These are phyloP conservation scores for Characodon lateralis DNA, from an alignment of 2,797 vertebrate genomes.

Conservation along the genomic window DNA sequence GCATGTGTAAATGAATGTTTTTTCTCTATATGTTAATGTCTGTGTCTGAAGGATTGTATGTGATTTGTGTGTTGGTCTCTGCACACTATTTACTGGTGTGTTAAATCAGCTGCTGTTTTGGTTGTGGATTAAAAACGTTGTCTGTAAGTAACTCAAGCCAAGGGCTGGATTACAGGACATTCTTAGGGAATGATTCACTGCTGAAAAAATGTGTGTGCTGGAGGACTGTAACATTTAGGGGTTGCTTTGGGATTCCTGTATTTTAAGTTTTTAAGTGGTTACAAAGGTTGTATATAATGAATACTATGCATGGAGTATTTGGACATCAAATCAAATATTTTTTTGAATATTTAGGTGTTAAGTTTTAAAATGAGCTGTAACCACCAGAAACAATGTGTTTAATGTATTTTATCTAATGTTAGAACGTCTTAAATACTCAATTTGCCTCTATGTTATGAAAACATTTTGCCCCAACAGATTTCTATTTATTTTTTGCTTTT, in stretches of 20 bases:
- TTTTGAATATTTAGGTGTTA: background rate
- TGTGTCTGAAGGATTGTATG: background rate
- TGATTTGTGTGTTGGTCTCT: background rate
- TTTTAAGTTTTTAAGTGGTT: background rate
- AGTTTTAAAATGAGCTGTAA: background rate
- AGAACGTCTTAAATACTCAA: background rate
- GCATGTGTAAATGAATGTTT: slow-evolving; percentile 1
- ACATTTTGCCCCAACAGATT: background rate
- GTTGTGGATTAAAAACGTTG: slow-evolving; percentile 62
- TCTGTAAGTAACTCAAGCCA: slow-evolving; percentile 62
- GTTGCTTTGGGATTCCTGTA: slow-evolving; percentile 12
- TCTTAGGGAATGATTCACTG: slow-evolving; percentile 64
- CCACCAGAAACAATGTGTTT: background rate
- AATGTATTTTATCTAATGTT: background rate
- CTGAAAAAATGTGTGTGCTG: slow-evolving; percentile 39
- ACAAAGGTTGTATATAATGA: background rate
- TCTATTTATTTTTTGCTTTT: background rate
- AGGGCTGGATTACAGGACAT: slow-evolving; percentile 72
- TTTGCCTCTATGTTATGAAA: background rate
- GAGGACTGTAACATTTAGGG: slow-evolving; percentile 1
- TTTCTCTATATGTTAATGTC: background rate
- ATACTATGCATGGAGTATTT: background rate
- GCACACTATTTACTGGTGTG: slow-evolving; percentile 12
- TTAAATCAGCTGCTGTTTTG: slow-evolving; percentile 62
- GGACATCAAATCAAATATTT: background rate